Evolutionary conservation across 2,888 invertebrate genomes (phyloP), one percentile per base, ranked within the genome.

Genomic region (Gastracanthus pulcherrimus): DNA sequence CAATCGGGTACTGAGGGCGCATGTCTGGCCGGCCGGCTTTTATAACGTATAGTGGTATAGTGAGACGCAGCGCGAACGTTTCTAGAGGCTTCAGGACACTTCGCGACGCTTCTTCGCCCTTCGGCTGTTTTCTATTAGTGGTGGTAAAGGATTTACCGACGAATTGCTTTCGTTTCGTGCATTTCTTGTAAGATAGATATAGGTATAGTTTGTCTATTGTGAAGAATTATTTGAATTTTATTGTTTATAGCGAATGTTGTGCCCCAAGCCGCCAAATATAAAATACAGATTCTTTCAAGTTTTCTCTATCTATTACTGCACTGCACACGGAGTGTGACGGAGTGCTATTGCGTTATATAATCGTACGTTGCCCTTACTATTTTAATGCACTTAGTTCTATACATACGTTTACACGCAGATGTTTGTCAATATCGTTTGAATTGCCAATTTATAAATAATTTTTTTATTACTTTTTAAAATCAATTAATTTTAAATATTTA

Each of bases 11-110:
- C 75, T 76, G 70, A 62, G 2, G 34, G 6, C 23, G 58, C 29
- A 60, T 60, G n/a, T 36, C 19, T 5, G 29, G 26, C 64, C 64
- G 41, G 64, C 80, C 76, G 64, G 70, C 70, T 76, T 74, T 79
- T 80, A 80, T 78, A 71, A 7, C 9, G 11, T 16, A 2, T 23
- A 51, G 70, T 38, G n/a, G n/a, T n/a, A n/a, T n/a, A n/a, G n/a
- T n/a, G n/a, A 71, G 55, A 45, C 79, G 66, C n/a, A 45, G 2
- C 5, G 7, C n/a, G 16, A n/a, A 71, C 48, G 41, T 66, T 72
- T 72, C 72, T 62, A 19, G 66, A 41, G 4, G 16, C 66, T 38
- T 69, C 74, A 9, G 9, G 41, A 31, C 5, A 11, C 1, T n/a
- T 11, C 70, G 23, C 36, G 75, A 48, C 2, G 6, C 6, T 70